Evolutionary conservation across 2,888 invertebrate genomes (phyloP), one percentile per base, ranked within the genome.

Genomic region (Autographa gamma): DNA sequence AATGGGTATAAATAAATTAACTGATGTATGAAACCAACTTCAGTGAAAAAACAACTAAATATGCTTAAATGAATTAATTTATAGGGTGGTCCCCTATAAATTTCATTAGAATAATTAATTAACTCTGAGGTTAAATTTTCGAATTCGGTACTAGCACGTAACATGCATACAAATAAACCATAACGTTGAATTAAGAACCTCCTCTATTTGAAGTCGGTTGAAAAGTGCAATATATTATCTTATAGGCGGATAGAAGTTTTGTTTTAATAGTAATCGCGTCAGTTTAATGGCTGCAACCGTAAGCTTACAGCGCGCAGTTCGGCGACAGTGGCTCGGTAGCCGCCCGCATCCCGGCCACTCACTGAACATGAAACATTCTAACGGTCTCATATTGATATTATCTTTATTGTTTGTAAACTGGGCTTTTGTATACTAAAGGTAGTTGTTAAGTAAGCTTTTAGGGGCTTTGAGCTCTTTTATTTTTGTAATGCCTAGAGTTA

Each of bases 291-390:
- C 7, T 78, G 25, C 52, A 62, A 70, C 66, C 71, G 63, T 9
- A 56, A 68, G 71, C 63, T 68, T 80, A 66, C 58, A 43, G 71
- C 58, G 63, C 71, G 59, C 58, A 43, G 52, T 63, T 66, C 59
- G 60, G 54, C 48, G 71, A 66, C 14, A 63, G 32, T 48, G 18
- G 31, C 58, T 63, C 13, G 65, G 31, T 65, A 11, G 54, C 16
- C 19, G 19, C 54, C 18, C 54, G 13, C 54, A 54, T 8, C 18
- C 54, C 54, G 54, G 13, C 54, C 54, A 19, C 54, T 54, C 54
- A 19, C 54, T 54, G 54, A 54, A 54, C 19, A 54, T 13, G 19
- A 54, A 18, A 16, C 14, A 6, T n/a, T n/a, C 48, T 8, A n/a
- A 48, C n/a, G 43, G 0, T n/a, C n/a, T 48, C 48, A 48, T 48